Base-by-base conservation (phyloP, 1,140 invertebrate species). In the Drosophila subpulchrella region DNA sequence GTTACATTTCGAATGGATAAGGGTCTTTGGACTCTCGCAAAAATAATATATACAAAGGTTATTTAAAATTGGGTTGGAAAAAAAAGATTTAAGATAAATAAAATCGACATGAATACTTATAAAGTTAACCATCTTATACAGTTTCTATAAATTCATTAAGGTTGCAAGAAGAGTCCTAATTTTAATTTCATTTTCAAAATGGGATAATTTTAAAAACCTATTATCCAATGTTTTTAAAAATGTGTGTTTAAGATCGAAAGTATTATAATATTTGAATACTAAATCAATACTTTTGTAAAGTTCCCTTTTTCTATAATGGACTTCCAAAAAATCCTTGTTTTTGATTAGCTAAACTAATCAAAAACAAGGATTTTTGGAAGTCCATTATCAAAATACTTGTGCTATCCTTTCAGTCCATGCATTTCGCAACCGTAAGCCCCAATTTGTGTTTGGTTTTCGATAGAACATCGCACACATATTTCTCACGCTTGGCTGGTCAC, bases 401-500 rank as follows among this genome's bases (percentile, higher is more conserved):
- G 8, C 7, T 12, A 39, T 34, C 15, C 12, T 24, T 63, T 41
- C 0, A 34, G 24, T 12, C n/a, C 4, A 27, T 34, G 17, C 20
- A 41, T 34, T 51, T 20, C 4, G 8, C 27, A 15, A 8, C 10
- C 11, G 5, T 41, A 36, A 24, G 44, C 53, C 34, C 17, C 15
- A 38, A 38, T 55, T 77, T 60, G 42, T 50, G 13, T 32, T 53
- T 36, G 6, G 11, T 30, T 74, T 54, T 42, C 44, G 30, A 46
- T 50, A 47, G 24, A 54, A 38, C 20, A 57, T 39, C 36, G 30
- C 44, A 51, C 71, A 47, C 47, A 54, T 36, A 66, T 76, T 76
- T 75, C 56, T 50, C 51, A 68, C 62, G 74, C 74, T 46, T 57
- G 34, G 57, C 58, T 77, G 74, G 44, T 50, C 75, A 77, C 74